A percentile compares a stretch with the other conserved stretches of the same genome.
Evolutionary conservation across 2,888 invertebrate genomes (phyloP).

Genomic region (Phengaris alcon): DNA sequence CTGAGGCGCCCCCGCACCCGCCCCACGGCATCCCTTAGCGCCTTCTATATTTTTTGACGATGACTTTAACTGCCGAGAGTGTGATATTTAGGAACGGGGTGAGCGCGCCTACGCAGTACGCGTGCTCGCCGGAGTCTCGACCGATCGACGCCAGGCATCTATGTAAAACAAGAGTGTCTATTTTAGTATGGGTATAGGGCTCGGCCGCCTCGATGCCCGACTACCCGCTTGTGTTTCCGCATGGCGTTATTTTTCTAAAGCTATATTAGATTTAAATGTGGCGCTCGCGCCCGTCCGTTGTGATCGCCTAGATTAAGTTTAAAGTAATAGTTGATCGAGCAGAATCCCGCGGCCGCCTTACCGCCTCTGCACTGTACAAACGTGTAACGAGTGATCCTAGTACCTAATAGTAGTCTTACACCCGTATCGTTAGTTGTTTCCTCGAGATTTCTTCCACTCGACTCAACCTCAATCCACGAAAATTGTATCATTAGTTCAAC

Average conservation of each 20-base stretch:
- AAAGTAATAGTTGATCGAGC: conserved; percentile 38
- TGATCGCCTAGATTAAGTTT: conserved; percentile 44
- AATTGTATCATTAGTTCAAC: too few species aligned
- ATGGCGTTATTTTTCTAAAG: conserved; percentile 41
- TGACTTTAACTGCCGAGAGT: conserved; percentile 18
- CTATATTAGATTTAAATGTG: conserved; percentile 19
- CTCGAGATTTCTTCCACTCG: too few species aligned
- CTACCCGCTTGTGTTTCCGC: conserved; percentile 35
- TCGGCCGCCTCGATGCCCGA: background rate
- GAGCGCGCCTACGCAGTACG: background rate
- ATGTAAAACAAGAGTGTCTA: conserved; percentile 33
- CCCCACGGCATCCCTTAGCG: conserved; percentile 24
- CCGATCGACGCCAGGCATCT: conserved; percentile 22
- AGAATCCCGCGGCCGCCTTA: conserved; percentile 25
- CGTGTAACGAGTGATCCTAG: conserved; percentile 8
- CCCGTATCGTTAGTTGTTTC: too few species aligned
- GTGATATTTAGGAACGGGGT: background rate
- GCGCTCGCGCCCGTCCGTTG: conserved; percentile 37
- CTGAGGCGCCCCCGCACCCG: background rate
- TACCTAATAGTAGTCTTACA: conserved; percentile 35
- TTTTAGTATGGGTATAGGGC: conserved; percentile 28
- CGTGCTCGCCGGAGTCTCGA: background rate
- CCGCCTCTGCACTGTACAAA: conserved; percentile 1
- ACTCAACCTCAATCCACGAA: too few species aligned
- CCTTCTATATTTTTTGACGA: conserved; percentile 34